Percentiles rank a stretch among this genome's conserved stretches.
Evolutionary conservation across 2,888 invertebrate species (phyloP).

Genomic region (Salpingus planirostris): DNA sequence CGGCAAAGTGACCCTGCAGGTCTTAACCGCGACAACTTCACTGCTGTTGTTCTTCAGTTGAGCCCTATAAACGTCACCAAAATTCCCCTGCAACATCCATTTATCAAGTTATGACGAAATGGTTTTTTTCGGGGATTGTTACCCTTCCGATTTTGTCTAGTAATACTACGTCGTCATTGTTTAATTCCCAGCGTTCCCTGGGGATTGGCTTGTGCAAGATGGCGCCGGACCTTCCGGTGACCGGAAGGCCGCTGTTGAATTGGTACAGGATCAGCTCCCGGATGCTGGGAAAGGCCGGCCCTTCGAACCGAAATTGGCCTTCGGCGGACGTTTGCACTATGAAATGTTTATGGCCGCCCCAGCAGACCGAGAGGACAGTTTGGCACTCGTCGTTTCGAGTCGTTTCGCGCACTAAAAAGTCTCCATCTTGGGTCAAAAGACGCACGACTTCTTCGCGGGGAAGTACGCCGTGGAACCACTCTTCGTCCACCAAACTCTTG

Average conservation of each 20-base stretch:
- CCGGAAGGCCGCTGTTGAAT: slow-evolving; percentile 73
- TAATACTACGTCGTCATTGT: slow-evolving; percentile 88
- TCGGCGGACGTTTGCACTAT: slow-evolving; percentile 92
- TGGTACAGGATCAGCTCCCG: slow-evolving; percentile 87
- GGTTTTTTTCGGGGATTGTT: no score
- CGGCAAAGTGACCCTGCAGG: slow-evolving; percentile 85
- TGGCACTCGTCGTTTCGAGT: slow-evolving; percentile 86
- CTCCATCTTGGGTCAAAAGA: slow-evolving; percentile 83
- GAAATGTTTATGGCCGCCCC: slow-evolving; percentile 95
- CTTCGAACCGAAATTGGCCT: slow-evolving; percentile 90
- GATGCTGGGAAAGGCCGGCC: slow-evolving; percentile 86
- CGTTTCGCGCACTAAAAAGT: slow-evolving; percentile 90
- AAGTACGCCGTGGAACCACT: slow-evolving; percentile 95
- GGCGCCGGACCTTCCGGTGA: slow-evolving; percentile 88
- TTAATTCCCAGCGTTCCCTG: slow-evolving; percentile 89
- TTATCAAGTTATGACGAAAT: slow-evolving; percentile 2
- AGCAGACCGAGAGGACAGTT: slow-evolving; percentile 88
- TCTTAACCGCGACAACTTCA: slow-evolving; percentile 91
- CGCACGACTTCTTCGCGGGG: slow-evolving; percentile 94
- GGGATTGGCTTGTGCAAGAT: slow-evolving; percentile 78
- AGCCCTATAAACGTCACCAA: slow-evolving; percentile 94
- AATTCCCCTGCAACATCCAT: slow-evolving; percentile 85
- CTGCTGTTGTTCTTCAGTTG: slow-evolving; percentile 71
- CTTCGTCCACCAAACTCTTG: slow-evolving; percentile 76
- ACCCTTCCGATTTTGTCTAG: slow-evolving; percentile 92